A percentile compares a stretch with the other conserved stretches of the same genome.
Evolutionary conservation across 2,113 vertebrate genomes (phyloP).

Genomic region (Eubucco bourcierii): DNA sequence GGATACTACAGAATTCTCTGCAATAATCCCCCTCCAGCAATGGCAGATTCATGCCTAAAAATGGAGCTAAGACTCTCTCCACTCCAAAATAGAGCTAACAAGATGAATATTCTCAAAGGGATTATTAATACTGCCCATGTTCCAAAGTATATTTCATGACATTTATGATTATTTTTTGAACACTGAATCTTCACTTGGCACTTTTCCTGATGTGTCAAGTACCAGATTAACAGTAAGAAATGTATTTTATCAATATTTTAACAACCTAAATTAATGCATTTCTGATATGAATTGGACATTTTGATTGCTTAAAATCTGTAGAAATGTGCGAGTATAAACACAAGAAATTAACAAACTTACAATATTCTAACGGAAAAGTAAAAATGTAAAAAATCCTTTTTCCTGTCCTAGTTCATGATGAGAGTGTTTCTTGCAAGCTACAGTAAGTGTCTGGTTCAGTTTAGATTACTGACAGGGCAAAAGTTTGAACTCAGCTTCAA

Average conservation of each 20-base stretch:
- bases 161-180: background rate
- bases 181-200: background rate
- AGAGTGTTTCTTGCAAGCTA: background rate
- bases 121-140: fast-evolving
- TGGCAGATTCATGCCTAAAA: background rate
- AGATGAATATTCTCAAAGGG: background rate
- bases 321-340: background rate
- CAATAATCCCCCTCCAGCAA: background rate
- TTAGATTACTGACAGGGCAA: conserved; percentile 30
- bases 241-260: conserved; percentile 16
- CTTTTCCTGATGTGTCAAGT: background rate
- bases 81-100: background rate
- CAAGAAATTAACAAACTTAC: background rate
- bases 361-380: background rate
- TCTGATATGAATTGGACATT: background rate
- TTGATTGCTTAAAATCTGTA: background rate
- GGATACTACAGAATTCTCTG: background rate
- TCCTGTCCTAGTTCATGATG: background rate
- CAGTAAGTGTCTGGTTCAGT: background rate
- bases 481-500: conserved; percentile 44
- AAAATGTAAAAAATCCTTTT: background rate
- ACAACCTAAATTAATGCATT: background rate
- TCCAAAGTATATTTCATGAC: background rate
- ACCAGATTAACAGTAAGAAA: background rate
- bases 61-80: background rate